Percentiles rank a stretch among this genome's conserved stretches.
Conservation (phyloP, 2,888 invertebrate genomes). For the Gisinianus flammeolus region DNA sequence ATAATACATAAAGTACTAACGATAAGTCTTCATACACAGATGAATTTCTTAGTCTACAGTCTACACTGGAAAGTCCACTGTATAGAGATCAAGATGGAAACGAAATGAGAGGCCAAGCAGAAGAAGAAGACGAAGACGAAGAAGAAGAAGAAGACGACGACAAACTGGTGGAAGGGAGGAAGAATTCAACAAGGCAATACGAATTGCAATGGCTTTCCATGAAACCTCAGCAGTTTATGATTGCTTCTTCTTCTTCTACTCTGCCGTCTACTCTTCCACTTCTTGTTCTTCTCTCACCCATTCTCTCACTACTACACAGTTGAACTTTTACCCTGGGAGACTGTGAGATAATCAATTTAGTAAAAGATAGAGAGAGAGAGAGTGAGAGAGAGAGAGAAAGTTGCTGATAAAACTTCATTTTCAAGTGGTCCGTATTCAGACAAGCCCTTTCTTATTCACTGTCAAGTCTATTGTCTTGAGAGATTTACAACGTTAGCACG, state of each 20-base stretch:
- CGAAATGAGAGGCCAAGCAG: no score
- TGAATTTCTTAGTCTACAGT: no score
- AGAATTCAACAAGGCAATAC: no score
- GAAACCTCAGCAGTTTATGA: constrained; percentile 41
- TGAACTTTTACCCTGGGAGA: constrained; percentile 38
- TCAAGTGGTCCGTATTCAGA: constrained; percentile 38
- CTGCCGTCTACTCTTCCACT: neutral
- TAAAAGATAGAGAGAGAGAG: no score
- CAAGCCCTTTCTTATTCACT: constrained; percentile 26
- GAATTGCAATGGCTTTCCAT: constrained; percentile 18
- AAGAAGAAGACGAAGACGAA: no score
- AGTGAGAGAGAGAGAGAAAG: constrained; percentile 24
- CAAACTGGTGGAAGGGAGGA: no score
- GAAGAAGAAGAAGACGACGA: no score
- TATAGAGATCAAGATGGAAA: no score
- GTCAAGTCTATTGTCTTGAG: constrained; percentile 34
- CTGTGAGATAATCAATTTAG: constrained; percentile 37
- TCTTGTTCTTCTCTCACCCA: neutral
- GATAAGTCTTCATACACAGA: no score
- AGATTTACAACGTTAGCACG: constrained; percentile 33
- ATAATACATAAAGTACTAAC: neutral
- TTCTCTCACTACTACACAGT: no score
- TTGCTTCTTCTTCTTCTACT: constrained; percentile 24
- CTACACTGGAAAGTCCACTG: no score
- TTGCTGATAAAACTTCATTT: constrained; percentile 41